phyloP scores from a whole-genome alignment of 2,113 vertebrate genomes.

The Willisornis vidua region DNA sequence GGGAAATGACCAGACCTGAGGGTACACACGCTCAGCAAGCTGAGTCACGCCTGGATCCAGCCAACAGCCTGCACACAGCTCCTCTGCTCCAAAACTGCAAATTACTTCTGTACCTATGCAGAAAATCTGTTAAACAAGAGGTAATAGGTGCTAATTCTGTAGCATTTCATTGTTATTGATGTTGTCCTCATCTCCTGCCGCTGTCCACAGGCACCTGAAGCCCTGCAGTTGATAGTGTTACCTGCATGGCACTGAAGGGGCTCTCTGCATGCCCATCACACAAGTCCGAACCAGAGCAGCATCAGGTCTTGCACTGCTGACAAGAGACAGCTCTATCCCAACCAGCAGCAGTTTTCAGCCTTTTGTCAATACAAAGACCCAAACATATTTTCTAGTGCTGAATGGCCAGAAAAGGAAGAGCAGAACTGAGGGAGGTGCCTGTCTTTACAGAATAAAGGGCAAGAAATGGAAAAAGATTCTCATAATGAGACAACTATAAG shows the following conservation, averaged over 20 bases:
- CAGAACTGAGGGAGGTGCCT: background rate
- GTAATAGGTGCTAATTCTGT: background rate
- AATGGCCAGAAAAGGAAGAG: background rate
- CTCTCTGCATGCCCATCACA: background rate
- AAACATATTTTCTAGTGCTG: background rate
- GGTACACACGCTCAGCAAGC: background rate
- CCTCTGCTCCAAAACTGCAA: background rate
- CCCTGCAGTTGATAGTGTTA: background rate
- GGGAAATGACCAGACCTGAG: background rate
- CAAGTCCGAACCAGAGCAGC: background rate
- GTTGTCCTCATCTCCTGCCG: background rate
- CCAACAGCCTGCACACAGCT: conserved; percentile 14
- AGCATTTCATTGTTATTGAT: background rate
- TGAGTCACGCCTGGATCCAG: conserved; percentile 12
- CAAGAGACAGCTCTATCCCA: background rate
- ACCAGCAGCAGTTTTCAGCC: background rate
- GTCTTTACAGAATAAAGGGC: background rate
- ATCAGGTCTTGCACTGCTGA: background rate
- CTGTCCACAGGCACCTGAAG: background rate
- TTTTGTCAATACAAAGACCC: background rate
- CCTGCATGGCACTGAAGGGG: background rate
- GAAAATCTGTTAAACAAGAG: background rate
- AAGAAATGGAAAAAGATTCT: background rate
- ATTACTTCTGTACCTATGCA: background rate
- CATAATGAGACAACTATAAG: background rate